These are phyloP conservation scores for Oryctes rhinoceros DNA, from an alignment of 1,140 invertebrate genomes.

Conservation along the genomic window DNA sequence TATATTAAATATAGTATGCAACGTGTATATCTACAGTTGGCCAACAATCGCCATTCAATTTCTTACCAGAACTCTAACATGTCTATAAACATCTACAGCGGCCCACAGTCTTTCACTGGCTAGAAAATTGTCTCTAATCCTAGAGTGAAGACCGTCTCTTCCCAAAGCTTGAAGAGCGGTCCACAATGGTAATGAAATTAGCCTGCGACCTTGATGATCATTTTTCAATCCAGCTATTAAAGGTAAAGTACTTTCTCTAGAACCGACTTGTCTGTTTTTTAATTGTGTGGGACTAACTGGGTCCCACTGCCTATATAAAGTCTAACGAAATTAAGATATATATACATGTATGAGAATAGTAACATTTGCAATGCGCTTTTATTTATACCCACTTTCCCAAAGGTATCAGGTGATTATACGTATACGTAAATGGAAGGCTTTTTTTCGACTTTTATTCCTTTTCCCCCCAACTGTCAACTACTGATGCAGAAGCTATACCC, in stretches of 20 bases:
- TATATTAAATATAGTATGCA: too few relatives aligned
- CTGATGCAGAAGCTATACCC: background rate
- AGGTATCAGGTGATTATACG: too few relatives aligned
- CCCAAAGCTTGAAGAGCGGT: slow-evolving; percentile 79
- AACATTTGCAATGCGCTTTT: too few relatives aligned
- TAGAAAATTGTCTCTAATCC: slow-evolving; percentile 79
- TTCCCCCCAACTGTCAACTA: too few relatives aligned
- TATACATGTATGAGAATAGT: background rate
- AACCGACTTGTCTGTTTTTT: slow-evolving; percentile 63
- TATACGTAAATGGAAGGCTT: too few relatives aligned
- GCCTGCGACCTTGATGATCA: slow-evolving; percentile 64
- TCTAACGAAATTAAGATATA: slow-evolving; percentile 57
- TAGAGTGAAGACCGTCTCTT: slow-evolving; percentile 76
- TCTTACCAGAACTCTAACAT: slow-evolving; percentile 76
- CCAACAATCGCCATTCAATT: background rate
- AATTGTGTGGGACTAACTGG: slow-evolving; percentile 48
- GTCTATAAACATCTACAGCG: slow-evolving; percentile 74
- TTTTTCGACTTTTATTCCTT: too few relatives aligned
- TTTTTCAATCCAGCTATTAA: slow-evolving; percentile 75
- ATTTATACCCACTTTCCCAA: too few relatives aligned
- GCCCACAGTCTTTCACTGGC: slow-evolving; percentile 77
- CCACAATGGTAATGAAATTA: slow-evolving; percentile 86
- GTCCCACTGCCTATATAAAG: slow-evolving; percentile 66
- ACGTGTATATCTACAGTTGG: too few relatives aligned
- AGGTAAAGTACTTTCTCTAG: slow-evolving; percentile 73